Percentiles rank a stretch among this genome's conserved stretches.
phyloP scores from a whole-genome alignment of 2,113 vertebrate species.

The Toxotes chatareus region DNA sequence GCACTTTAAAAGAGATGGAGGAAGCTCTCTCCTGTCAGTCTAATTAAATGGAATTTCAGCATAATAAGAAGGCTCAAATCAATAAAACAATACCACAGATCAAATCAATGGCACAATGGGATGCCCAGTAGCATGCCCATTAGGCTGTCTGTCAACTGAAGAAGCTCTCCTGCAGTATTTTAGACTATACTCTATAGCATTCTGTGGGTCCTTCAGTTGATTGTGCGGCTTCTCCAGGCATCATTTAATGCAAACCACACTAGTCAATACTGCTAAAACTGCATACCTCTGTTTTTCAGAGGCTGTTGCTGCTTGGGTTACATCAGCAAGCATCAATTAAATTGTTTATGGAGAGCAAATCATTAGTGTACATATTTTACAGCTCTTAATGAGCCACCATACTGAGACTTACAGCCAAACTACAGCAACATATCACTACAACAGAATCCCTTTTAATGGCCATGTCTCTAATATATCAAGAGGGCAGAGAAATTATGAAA shows the following conservation, averaged over 20 bases:
- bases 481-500: constrained; percentile 32
- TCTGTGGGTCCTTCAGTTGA: constrained; percentile 27
- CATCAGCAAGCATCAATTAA: constrained; percentile 20
- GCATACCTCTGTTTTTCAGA: constrained; percentile 36
- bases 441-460: constrained; percentile 1
- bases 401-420: constrained; percentile 15
- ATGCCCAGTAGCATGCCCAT: constrained; percentile 47
- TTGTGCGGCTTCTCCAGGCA: constrained; percentile 26
- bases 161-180: constrained; percentile 52
- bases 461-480: constrained; percentile 3
- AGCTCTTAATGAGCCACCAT: constrained; percentile 35
- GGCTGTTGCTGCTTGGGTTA: constrained; percentile 22
- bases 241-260: constrained; percentile 51
- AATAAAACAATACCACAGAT: constrained; percentile 69
- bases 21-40: constrained; percentile 47
- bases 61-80: constrained; percentile 68
- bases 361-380: constrained; percentile 12
- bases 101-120: constrained; percentile 61
- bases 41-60: constrained; percentile 75
- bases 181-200: constrained; percentile 15
- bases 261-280: constrained; percentile 58
- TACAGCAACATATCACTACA: constrained; percentile 14
- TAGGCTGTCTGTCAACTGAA: constrained; percentile 51
- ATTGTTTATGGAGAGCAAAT: constrained; percentile 28
- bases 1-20: constrained; percentile 57